Conservation (phyloP, 2,888 invertebrate species). For the Lasioglossum vierecki region DNA sequence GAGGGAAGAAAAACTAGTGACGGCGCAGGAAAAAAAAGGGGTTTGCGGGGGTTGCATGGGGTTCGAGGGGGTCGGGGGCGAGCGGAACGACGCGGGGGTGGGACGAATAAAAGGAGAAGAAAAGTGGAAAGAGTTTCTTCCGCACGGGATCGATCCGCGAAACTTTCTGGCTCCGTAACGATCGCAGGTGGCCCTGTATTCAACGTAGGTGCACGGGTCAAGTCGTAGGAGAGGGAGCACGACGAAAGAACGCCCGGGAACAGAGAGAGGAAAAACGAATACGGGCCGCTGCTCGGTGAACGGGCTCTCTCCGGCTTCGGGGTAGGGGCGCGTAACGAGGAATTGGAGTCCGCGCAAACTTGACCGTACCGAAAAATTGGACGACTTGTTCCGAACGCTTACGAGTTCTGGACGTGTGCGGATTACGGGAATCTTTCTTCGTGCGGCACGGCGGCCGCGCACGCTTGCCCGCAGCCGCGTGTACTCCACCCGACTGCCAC, state of each 20-base stretch:
- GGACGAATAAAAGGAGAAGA: constrained; percentile 49
- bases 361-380: constrained; percentile 79
- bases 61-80: not conserved
- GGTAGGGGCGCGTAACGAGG: constrained; percentile 57
- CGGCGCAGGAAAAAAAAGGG: constrained; percentile 31
- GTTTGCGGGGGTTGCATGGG: not conserved
- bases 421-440: constrained; percentile 71
- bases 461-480: constrained; percentile 18
- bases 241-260: constrained; percentile 29
- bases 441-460: constrained; percentile 19
- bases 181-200: constrained; percentile 70
- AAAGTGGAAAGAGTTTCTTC: constrained; percentile 64
- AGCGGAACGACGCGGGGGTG: not conserved
- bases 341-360: constrained; percentile 75
- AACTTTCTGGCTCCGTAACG: constrained; percentile 76
- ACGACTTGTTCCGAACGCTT: constrained; percentile 78
- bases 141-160: constrained; percentile 73
- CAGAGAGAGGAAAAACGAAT: constrained; percentile 38
- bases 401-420: constrained; percentile 77
- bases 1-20: constrained; percentile 46
- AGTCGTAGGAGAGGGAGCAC: constrained; percentile 39
- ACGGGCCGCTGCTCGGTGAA: constrained; percentile 13
- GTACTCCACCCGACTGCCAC: not conserved
- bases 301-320: not conserved
- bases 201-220: constrained; percentile 66